A percentile compares a stretch with the other conserved stretches of the same genome.
Evolutionary conservation across 2,888 invertebrate genomes (phyloP).

Genomic region (Papilio gigon): DNA sequence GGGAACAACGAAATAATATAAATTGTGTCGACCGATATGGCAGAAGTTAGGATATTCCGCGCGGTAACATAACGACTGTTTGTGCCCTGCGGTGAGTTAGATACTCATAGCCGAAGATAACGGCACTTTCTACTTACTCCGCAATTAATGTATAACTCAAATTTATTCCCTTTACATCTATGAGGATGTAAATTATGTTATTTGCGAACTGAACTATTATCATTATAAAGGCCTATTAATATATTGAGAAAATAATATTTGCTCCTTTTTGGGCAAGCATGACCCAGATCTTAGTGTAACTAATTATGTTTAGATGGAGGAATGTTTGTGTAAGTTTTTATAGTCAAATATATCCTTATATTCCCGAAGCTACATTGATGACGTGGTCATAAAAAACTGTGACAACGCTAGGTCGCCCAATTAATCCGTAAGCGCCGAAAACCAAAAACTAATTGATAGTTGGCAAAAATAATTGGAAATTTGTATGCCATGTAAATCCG

Average conservation of each 20-base stretch:
- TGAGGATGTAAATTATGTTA: not conserved
- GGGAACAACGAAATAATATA: constrained; percentile 11
- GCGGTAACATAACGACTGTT: constrained; percentile 18
- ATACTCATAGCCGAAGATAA: not conserved
- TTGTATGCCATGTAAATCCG: constrained; percentile 24
- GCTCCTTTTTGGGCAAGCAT: not conserved
- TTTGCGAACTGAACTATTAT: not conserved
- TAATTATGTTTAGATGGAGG: not conserved
- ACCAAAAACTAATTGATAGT: constrained; percentile 36
- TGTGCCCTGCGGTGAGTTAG: constrained; percentile 17
- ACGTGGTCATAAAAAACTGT: not conserved
- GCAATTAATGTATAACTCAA: constrained; percentile 14
- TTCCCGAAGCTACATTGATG: not conserved
- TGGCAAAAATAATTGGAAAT: constrained; percentile 26
- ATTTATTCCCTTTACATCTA: not conserved
- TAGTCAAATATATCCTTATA: not conserved
- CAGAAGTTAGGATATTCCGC: constrained; percentile 12
- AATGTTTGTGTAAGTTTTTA: no score
- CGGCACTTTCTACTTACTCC: constrained; percentile 15
- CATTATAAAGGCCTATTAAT: not conserved
- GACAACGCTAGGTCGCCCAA: constrained; percentile 19
- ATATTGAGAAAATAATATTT: not conserved
- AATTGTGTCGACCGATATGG: constrained; percentile 16
- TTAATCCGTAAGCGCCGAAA: constrained; percentile 13
- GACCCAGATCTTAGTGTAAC: not conserved